Evolutionary conservation across 2,888 invertebrate species (phyloP), one percentile per base, ranked within the genome.

Genomic region (Scaptomyza reducta): DNA sequence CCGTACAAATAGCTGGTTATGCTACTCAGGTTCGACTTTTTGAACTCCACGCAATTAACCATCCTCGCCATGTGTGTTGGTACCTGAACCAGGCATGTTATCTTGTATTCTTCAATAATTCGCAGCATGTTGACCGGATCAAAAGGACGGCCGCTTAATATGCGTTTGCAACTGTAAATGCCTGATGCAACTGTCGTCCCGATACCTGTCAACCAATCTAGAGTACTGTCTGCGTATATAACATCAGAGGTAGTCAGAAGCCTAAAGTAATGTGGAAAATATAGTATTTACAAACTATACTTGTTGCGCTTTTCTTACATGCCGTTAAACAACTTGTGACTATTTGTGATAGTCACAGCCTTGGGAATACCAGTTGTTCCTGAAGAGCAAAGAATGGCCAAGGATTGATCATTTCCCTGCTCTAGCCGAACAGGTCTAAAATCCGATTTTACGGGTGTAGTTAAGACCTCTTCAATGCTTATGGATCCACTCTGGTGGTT

Each of bases 331-430:
- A 22, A 22, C 22, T 63, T 77, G 5, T 29, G 70, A 49, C 72
- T 80, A 7, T 82, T 86, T 6, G 58, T 27, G 1, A 81, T 74
- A 0, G 79, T 89, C 16, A 73, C 89, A 6, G 86, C 87, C 60
- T 91, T 91, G 0, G 90, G 89, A 0, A 61, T 44, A 0, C 90
- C 90, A 0, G 90, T 91, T 0, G 90, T 90, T 3, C 91, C 91
- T 6, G 90, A 90, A 0, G 91, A 87, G 41, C 90, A 89, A 0
- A 90, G 68, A 62, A 91, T 90, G 4, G 88, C 89, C 7, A 89
- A 69, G 0, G 83, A 83, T 60, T 90, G 88, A 47, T 87, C 67
- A 10, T 65, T 76, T 7, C 90, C 90, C 11, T 74, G 57, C 4
- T 77, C 81, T 13, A 88, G 57, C 2, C 65, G 74, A 25, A 65